Base-by-base conservation (phyloP, 2,113 vertebrate genomes). In the Oxyura jamaicensis region DNA sequence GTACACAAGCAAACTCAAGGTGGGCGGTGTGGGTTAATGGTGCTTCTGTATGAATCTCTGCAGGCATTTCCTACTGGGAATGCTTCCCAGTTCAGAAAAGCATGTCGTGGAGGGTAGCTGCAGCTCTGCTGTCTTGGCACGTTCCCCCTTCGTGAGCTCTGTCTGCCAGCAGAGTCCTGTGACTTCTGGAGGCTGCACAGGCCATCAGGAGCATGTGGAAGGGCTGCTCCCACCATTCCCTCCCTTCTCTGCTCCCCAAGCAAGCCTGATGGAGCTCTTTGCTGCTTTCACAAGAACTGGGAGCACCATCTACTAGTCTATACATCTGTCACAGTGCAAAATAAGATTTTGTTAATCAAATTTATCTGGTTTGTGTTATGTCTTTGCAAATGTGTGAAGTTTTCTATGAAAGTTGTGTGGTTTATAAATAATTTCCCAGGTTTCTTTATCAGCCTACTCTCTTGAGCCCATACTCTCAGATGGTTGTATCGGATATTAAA, bases 51-150 rank as follows among this genome's bases (percentile, higher is more conserved):
- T 44, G 71, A 86, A 75, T 72, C 67, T 81, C 88, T 88, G 80
- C 77, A 92, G 76, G 77, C 88, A 82, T 89, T 96, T 96, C 80
- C 68, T 90, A 33, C 68, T 92, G 73, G 88, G 76, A 94, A 60
- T 0, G 2, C 20, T 88, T 91, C 80, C 88, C 83, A 58, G 55
- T 55, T 72, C 48, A 88, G 65, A 63, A 59, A 80, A 94, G 56
- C 9, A 4, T 56, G 56, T 78, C 26, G 21, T 6, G 33, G 53
- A 73, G 19, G 19, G 56, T 42, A 89, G n/a, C 78, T 67, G 52
- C 68, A 77, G 28, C 60, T 83, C 41, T 79, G 55, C 56, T 88
- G 83, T 55, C 80, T 82, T 89, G 73, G 65, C 69, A 62, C 7
- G 10, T 79, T 93, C 60, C 58, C 83, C 23, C 18, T 11, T 76